Evolutionary conservation across 1,140 invertebrate genomes (phyloP), one percentile per base, ranked within the genome.

Genomic region (Delia radicum): DNA sequence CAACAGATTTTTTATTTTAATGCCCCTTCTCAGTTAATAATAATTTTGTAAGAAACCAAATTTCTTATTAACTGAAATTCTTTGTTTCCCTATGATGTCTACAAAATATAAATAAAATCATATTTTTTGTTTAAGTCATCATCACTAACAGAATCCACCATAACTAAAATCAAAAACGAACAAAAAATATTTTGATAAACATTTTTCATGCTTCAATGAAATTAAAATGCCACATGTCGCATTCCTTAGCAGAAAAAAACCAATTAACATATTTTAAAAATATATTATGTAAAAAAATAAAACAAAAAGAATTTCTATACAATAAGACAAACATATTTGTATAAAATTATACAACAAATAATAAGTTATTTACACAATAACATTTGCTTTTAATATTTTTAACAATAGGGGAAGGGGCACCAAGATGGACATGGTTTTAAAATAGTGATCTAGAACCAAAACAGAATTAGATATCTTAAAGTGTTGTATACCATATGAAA

Each of bases 81-180:
- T 18, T 71, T 71, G 28, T 71, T 71, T 71, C 31, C 15, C 24
- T 69, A n/a, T n/a, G n/a, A n/a, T n/a, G n/a, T n/a, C n/a, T n/a
- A n/a, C n/a, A 12, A 26, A 62, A 24, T 24, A 21, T 62, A 2
- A 62, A 21, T 0, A 62, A 42, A 42, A 5, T 10, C n/a, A n/a
- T n/a, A n/a, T n/a, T n/a, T n/a, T 15, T 42, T 42, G 2, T 42
- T 42, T 42, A 5, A 15, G n/a, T 42, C 37, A 42, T 42, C 37
- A 5, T n/a, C n/a, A n/a, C n/a, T n/a, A n/a, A n/a, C n/a, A n/a
- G n/a, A n/a, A n/a, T 42, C 37, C 37, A 42, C 37, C 10, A 13
- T 15, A 42, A 42, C 12, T 15, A 42, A 42, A 15, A 42, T 42
- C 12, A 42, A 13, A 55, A 7, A 55, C 6, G 24, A 55, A 55